Evolutionary conservation across 1,140 invertebrate genomes (phyloP).

Genomic region (Octopus sinensis): DNA sequence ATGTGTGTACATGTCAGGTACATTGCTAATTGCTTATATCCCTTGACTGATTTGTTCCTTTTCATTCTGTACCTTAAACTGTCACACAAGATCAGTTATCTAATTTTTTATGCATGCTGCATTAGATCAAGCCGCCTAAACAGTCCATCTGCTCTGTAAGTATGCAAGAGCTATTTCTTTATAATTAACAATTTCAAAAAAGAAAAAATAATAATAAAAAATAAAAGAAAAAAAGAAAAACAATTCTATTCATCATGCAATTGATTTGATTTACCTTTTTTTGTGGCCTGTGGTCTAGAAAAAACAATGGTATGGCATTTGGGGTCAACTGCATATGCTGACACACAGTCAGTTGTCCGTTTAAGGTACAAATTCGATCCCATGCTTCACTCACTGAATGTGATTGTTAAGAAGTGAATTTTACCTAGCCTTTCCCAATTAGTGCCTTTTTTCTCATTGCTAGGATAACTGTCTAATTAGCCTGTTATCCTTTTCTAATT

Average conservation of each 20-base stretch:
- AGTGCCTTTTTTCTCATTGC: too few species aligned
- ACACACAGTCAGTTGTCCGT: not conserved
- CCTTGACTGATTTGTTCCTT: not conserved
- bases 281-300: not conserved
- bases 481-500: too few species aligned
- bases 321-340: not conserved
- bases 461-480: too few species aligned
- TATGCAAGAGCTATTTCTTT: conserved; percentile 9
- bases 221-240: too few species aligned
- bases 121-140: conserved; percentile 10
- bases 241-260: too few species aligned
- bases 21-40: not conserved
- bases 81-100: not conserved
- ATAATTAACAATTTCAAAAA: not conserved
- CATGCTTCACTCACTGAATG: not conserved
- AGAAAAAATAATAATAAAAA: too few species aligned
- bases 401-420: too few species aligned
- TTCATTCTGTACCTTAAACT: conserved; percentile 7
- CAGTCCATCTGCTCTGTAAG: conserved; percentile 10
- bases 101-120: conserved; percentile 7
- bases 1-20: not conserved
- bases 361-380: not conserved
- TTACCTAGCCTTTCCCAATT: too few species aligned
- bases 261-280: not conserved
- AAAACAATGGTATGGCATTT: not conserved